Evolutionary conservation across 2,797 vertebrate species (phyloP), one percentile per base, ranked within the genome.

Genomic region (Graptemys geographica): DNA sequence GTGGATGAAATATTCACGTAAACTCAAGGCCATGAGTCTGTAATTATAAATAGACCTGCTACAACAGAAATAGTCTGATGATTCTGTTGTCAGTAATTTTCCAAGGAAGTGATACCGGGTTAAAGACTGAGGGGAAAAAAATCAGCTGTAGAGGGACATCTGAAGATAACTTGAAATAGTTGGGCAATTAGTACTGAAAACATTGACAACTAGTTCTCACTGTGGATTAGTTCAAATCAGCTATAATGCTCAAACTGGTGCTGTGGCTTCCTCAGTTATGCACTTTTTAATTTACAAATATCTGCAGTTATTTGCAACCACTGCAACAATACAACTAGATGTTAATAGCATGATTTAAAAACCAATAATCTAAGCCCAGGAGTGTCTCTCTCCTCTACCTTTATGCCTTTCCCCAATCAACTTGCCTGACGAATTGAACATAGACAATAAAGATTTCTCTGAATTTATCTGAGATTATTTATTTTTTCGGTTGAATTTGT

Each of bases 1-100:
- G 59, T 96, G 93, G 95, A 98, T 97, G 94, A 98, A 98, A 98
- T 98, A 98, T 98, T 98, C 96, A 98, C 98, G 97, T 83, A 72
- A 72, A 95, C 90, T 94, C 97, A 97, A 96, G 97, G 87, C 93
- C 97, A 96, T 93, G 97, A 97, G 96, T 97, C 96, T 96, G 86
- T 98, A 97, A 98, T 98, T 98, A 97, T 95, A 97, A 97, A 97
- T 97, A 98, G 98, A 95, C 90, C 88, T 92, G 83, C 86, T 97
- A 81, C 94, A 90, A 88, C 84, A 97, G 94, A 97, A 97, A 84
- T 95, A 97, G 93, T 97, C 90, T 96, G 90, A 98, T 97, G 90
- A 59, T 90, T 95, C 90, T 83, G 85, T 76, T 95, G 94, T 82
- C 94, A 89, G 94, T 94, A 86, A 91, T 96, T 91, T 95, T 95